phyloP scores from a whole-genome alignment of 1,140 invertebrate genomes.

The Cydia pomonella region DNA sequence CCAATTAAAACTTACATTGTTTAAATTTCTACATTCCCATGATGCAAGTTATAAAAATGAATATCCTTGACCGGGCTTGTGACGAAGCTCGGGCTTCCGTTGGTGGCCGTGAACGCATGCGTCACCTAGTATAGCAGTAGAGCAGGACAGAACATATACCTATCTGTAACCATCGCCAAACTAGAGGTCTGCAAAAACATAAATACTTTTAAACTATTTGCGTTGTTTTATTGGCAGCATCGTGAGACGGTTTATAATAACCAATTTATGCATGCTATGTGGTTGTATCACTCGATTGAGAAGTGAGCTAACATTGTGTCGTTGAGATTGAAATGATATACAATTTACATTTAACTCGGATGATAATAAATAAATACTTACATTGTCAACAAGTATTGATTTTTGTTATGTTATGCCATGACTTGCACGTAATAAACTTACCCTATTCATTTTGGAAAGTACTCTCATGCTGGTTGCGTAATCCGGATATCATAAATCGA shows the following conservation, averaged over 20 bases:
- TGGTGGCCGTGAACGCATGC: conserved; percentile 27
- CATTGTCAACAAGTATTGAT: neutral
- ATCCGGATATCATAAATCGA: neutral
- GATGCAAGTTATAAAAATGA: conserved; percentile 13
- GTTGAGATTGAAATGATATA: neutral
- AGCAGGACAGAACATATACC: conserved; percentile 15
- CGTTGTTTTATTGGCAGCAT: conserved; percentile 26
- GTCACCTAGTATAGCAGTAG: conserved; percentile 26
- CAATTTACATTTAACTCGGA: neutral
- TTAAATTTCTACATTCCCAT: conserved; percentile 17
- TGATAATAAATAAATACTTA: neutral
- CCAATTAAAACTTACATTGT: conserved; percentile 7
- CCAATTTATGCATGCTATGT: conserved; percentile 16
- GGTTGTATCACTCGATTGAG: conserved; percentile 22
- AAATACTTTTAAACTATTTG: conserved; percentile 33
- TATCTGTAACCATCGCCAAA: conserved; percentile 6
- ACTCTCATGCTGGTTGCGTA: conserved; percentile 5
- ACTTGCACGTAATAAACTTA: neutral
- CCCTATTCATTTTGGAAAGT: conserved; percentile 3
- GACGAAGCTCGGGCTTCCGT: conserved; percentile 28
- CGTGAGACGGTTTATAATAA: conserved; percentile 27
- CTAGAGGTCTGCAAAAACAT: conserved; percentile 32
- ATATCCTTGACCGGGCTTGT: conserved; percentile 29
- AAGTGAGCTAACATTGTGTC: conserved; percentile 1
- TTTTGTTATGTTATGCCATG: neutral